A percentile compares a stretch with the other conserved stretches of the same genome.
Evolutionary conservation across 2,113 vertebrate species (phyloP).

Genomic region (Myrmophylax atrothorax): DNA sequence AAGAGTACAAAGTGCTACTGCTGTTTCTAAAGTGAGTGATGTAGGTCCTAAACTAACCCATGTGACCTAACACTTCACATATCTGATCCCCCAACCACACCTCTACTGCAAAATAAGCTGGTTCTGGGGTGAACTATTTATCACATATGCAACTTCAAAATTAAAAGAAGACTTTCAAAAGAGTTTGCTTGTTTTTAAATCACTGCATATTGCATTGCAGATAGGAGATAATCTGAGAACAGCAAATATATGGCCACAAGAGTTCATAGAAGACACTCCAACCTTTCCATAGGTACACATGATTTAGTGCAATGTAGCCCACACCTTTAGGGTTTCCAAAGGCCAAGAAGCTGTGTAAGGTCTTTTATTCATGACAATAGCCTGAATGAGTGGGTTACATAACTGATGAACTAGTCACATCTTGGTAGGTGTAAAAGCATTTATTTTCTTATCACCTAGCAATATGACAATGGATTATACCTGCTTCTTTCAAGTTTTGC

Average conservation of each 20-base stretch:
- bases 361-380: not conserved
- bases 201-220: not conserved
- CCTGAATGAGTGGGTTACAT: not conserved
- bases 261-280: not conserved
- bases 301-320: not conserved
- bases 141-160: not conserved
- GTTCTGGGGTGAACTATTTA: not conserved
- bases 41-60: not conserved
- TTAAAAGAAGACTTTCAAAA: not conserved
- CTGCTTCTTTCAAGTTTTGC: not conserved
- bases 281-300: not conserved
- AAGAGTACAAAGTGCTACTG: not conserved
- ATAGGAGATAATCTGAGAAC: not conserved
- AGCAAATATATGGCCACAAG: not conserved
- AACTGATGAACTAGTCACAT: conserved; percentile 1
- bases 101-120: not conserved
- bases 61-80: not conserved
- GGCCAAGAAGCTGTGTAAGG: not conserved
- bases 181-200: not conserved
- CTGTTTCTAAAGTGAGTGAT: not conserved
- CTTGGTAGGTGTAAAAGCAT: conserved; percentile 4
- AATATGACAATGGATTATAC: not conserved
- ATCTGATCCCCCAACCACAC: not conserved
- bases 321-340: not conserved
- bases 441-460: conserved; percentile 35